Conservation (phyloP, 2,888 invertebrate genomes). For the Eilema griseolum region DNA sequence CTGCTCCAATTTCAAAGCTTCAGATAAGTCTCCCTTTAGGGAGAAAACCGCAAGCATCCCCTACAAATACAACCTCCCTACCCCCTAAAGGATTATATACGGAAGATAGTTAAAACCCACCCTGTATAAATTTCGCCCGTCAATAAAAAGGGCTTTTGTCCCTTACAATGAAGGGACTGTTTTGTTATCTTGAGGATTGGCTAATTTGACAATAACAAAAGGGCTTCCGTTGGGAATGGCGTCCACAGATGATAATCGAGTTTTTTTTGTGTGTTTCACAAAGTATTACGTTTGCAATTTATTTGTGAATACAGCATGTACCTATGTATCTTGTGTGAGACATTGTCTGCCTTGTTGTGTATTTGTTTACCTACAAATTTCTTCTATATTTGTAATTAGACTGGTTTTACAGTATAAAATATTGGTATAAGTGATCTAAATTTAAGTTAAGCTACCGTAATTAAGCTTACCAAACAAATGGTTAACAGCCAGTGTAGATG, state of each 20-base stretch:
- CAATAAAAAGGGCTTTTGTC: constrained; percentile 84
- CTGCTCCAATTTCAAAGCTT: constrained; percentile 60
- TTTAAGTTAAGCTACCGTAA: too few relatives aligned
- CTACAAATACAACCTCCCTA: constrained; percentile 42
- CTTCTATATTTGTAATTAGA: too few relatives aligned
- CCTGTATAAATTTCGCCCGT: constrained; percentile 83
- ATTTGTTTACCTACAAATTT: background rate
- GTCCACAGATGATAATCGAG: constrained; percentile 79
- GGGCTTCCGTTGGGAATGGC: constrained; percentile 81
- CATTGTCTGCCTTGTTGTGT: background rate
- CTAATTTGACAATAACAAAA: constrained; percentile 87
- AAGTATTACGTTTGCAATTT: constrained; percentile 65
- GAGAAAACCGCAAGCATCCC: constrained; percentile 49
- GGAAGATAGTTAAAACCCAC: constrained; percentile 84
- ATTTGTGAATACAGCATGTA: constrained; percentile 56
- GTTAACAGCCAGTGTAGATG: too few relatives aligned
- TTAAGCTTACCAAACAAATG: too few relatives aligned
- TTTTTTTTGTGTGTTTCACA: constrained; percentile 71
- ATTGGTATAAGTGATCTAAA: too few relatives aligned
- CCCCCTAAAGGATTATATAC: constrained; percentile 70
- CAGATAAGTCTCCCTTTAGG: constrained; percentile 60
- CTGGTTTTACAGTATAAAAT: background rate
- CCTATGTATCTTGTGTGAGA: constrained; percentile 40
- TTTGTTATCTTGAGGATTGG: constrained; percentile 87
- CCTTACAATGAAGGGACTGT: constrained; percentile 79